phyloP scores from a whole-genome alignment of 1,140 invertebrate genomes.

The Aphis craccivora region DNA sequence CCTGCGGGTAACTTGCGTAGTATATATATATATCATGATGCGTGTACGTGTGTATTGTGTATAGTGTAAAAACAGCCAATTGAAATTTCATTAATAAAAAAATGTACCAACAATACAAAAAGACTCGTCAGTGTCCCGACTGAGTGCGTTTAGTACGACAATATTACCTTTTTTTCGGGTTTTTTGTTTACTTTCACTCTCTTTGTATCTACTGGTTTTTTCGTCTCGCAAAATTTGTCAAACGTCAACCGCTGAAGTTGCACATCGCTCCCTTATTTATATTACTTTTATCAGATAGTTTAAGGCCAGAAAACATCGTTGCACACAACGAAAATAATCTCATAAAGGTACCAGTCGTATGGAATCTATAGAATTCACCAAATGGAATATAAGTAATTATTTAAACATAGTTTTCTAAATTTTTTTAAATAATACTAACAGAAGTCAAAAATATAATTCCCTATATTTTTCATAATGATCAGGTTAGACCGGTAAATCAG shows the following conservation, averaged over 20 bases:
- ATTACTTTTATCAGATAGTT: background rate
- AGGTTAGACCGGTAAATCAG: no score
- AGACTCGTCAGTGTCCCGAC: background rate
- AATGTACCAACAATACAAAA: background rate
- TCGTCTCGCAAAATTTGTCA: constrained; percentile 37
- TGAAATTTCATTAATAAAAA: constrained; percentile 51
- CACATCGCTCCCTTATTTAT: background rate
- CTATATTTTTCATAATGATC: no score
- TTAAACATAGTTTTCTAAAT: background rate
- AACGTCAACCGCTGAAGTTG: background rate
- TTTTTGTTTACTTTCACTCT: background rate
- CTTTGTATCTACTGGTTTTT: background rate
- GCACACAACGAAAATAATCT: background rate
- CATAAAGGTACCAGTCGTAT: background rate
- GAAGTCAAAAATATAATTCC: no score
- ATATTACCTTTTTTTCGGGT: background rate
- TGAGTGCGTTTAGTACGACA: no score
- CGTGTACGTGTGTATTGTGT: background rate
- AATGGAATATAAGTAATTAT: background rate
- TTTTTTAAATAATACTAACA: no score
- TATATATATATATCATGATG: background rate
- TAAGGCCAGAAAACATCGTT: background rate
- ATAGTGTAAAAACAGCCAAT: constrained; percentile 38
- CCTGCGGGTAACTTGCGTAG: background rate
- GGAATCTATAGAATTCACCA: background rate